Evolutionary conservation across 2,888 invertebrate genomes (phyloP), one percentile per base, ranked within the genome.

Genomic region (Drosophila merina): DNA sequence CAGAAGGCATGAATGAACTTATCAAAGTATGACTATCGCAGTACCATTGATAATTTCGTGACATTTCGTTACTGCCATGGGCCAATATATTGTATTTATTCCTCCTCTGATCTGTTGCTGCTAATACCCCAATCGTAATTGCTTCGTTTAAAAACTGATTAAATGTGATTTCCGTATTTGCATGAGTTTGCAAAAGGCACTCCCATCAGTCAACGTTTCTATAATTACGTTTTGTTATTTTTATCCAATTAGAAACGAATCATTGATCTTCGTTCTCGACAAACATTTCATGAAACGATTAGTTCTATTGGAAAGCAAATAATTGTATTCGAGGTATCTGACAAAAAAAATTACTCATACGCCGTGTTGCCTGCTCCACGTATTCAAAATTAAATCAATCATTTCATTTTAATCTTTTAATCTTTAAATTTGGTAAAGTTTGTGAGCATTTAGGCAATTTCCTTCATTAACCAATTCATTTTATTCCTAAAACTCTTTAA

Each of bases 1-100:
- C 38, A 12, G 6, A 2, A 3, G 4, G 26, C 26, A 62, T 62
- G 60, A 62, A 62, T 62, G 60, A 58, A 62, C 48, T 57, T 60
- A 57, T 57, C 58, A 59, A 14, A 42, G 7, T 14, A 44, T 44
- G 45, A 9, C 30, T 7, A 57, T 57, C 59, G 4, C 60, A 31
- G 40, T 26, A 30, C 26, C 60, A 62, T 48, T 57, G 57, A 60
- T 57, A 48, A 26, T 31, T 60, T 9, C 4, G 1, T 12, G 30
- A 56, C 10, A 45, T 26, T 8, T 28, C 31, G 47, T 36, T 25
- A 12, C 10, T 7, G 20, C 12, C 12, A 2, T 5, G 30, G 5
- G 4, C 20, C 20, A 36, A 45, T 30, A 28, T 45, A n/a, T 26
- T 26, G 51, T 25, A 8, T 4, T 8, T 3, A 26, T 44, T 4